Evolutionary conservation across 2,113 vertebrate species (phyloP).

Genomic region (Ictalurus punctatus): DNA sequence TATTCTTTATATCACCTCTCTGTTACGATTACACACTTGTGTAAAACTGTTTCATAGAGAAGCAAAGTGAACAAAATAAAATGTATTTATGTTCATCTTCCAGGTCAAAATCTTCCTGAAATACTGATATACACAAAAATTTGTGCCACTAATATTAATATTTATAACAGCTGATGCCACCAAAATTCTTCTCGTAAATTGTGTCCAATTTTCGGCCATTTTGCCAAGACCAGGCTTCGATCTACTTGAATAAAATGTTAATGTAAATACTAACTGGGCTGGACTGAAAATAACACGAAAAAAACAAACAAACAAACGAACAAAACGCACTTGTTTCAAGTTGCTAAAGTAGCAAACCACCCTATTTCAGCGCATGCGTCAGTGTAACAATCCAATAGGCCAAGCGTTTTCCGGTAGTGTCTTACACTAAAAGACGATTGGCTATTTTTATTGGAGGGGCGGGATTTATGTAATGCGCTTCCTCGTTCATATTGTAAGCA

Average conservation of each 20-base stretch:
- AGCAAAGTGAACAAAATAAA: not conserved
- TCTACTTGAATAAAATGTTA: not conserved
- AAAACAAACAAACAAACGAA: too few species aligned
- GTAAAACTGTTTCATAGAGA: not conserved
- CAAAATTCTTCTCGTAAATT: not conserved
- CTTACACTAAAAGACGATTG: not conserved
- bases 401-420: not conserved
- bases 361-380: not conserved
- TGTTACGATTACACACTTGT: constrained; percentile 2
- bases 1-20: not conserved
- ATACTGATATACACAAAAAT: not conserved
- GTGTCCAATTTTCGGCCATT: not conserved
- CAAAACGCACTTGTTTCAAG: not conserved
- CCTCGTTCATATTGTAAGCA: not conserved
- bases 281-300: not conserved
- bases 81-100: not conserved
- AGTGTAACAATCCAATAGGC: not conserved
- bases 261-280: not conserved
- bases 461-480: not conserved
- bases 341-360: not conserved
- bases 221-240: not conserved
- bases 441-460: not conserved
- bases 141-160: not conserved
- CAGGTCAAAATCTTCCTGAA: not conserved
- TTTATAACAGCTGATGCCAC: not conserved